Evolutionary conservation across 2,113 vertebrate genomes (phyloP).

Genomic region (Periophthalmus modestus): DNA sequence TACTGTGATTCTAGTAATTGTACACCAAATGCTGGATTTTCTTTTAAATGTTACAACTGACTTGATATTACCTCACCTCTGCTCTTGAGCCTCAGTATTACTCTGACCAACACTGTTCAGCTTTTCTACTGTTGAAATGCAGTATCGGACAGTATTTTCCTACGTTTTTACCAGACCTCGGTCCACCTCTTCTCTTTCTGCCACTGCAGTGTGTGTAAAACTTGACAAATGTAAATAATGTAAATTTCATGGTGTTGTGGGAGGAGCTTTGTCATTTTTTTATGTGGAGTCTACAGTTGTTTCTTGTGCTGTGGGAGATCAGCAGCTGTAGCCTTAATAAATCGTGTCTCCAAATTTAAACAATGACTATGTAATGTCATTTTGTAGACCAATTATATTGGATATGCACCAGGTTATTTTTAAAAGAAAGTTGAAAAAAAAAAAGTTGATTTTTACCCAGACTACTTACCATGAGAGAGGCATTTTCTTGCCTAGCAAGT

Average conservation of each 20-base stretch:
- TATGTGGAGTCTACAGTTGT: conserved; percentile 45
- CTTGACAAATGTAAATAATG: conserved; percentile 57
- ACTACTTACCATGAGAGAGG: no score
- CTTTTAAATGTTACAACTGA: conserved; percentile 52
- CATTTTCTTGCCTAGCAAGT: no score
- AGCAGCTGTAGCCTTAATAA: conserved; percentile 55
- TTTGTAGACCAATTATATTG: neutral
- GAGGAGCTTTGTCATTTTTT: conserved; percentile 41
- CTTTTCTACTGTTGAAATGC: conserved; percentile 37
- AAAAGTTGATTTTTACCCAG: no score
- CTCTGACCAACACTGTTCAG: conserved; percentile 45
- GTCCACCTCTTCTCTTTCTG: conserved; percentile 16
- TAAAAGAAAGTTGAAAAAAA: no score
- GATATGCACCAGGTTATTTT: no score
- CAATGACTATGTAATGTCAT: neutral
- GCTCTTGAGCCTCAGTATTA: conserved; percentile 58
- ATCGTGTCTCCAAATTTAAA: conserved; percentile 33
- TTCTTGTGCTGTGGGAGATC: conserved; percentile 43
- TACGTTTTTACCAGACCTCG: conserved; percentile 11
- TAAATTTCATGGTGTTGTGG: conserved; percentile 59
- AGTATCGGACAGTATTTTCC: conserved; percentile 11
- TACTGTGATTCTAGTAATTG: conserved; percentile 37
- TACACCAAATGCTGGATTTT: conserved; percentile 42
- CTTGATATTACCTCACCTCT: conserved; percentile 40
- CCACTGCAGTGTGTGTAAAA: conserved; percentile 26